Conservation (phyloP, 2,888 invertebrate species). For the Conchocele bisecta region DNA sequence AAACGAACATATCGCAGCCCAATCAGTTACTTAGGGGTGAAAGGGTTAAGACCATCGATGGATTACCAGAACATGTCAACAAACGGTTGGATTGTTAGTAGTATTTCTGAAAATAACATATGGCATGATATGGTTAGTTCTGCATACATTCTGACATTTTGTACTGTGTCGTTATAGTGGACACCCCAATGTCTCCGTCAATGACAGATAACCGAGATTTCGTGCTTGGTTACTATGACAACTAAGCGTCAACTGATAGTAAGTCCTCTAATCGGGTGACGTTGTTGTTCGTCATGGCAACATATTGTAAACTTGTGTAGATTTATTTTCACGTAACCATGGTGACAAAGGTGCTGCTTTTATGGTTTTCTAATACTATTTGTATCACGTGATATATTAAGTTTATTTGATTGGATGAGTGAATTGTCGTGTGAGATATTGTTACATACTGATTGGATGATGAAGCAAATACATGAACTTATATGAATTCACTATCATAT, state of each 20-base stretch:
- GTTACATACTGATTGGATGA: neutral
- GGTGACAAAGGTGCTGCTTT: slow-evolving; percentile 49
- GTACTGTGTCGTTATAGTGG: slow-evolving; percentile 45
- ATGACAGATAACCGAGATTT: slow-evolving; percentile 25
- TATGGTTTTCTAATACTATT: slow-evolving; percentile 57
- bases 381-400: slow-evolving; percentile 46
- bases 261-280: slow-evolving; percentile 58
- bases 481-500: neutral
- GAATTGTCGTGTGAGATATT: slow-evolving; percentile 51
- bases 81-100: too few species aligned
- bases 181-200: slow-evolving; percentile 29
- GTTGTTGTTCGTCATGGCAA: slow-evolving; percentile 66
- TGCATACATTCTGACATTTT: too few species aligned
- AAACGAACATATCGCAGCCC: too few species aligned
- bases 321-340: slow-evolving; percentile 62
- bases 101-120: too few species aligned
- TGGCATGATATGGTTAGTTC: too few species aligned
- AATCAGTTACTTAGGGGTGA: too few species aligned
- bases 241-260: slow-evolving; percentile 52
- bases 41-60: too few species aligned
- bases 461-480: neutral
- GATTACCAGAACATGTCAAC: too few species aligned
- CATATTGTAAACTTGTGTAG: slow-evolving; percentile 65
- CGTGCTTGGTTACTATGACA: slow-evolving; percentile 53
- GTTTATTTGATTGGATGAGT: slow-evolving; percentile 59